These are phyloP conservation scores for Habrosyne pyritoides DNA, from an alignment of 2,888 invertebrate species.

Conservation along the genomic window DNA sequence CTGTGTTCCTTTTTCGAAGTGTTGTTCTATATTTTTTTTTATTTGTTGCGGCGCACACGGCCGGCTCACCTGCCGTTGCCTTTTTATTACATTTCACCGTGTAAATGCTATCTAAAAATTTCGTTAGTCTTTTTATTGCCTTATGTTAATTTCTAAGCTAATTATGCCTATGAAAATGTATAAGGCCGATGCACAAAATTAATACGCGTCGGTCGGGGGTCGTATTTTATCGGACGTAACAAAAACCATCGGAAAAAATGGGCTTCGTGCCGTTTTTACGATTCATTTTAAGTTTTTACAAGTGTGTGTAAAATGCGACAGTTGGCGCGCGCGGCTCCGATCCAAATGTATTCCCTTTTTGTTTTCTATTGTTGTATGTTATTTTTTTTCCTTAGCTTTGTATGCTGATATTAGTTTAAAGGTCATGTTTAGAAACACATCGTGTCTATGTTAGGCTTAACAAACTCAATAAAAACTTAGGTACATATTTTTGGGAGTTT, in stretches of 20 bases:
- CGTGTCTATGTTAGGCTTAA: constrained; percentile 17
- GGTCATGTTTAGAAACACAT: constrained; percentile 51
- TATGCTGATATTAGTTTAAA: constrained; percentile 67
- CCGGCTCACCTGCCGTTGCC: constrained; percentile 68
- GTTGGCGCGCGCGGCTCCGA: constrained; percentile 64
- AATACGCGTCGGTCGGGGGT: constrained; percentile 70
- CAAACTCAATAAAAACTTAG: neutral
- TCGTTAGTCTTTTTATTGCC: constrained; percentile 79
- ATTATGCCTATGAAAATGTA: constrained; percentile 82
- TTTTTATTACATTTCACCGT: constrained; percentile 66
- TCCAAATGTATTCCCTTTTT: constrained; percentile 73
- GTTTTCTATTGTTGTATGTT: constrained; percentile 58
- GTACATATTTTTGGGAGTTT: neutral
- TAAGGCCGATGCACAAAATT: constrained; percentile 74
- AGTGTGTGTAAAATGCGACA: constrained; percentile 63
- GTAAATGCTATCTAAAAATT: constrained; percentile 79
- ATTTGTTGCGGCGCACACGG: constrained; percentile 25
- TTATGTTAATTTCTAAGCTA: constrained; percentile 83
- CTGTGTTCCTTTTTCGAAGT: constrained; percentile 38
- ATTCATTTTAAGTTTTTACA: constrained; percentile 63
- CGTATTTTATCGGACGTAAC: constrained; percentile 64
- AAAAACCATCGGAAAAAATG: constrained; percentile 46
- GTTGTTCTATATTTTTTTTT: constrained; percentile 29
- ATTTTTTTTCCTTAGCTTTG: constrained; percentile 55
- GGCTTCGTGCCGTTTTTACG: constrained; percentile 68